Base-by-base conservation (phyloP, 2,888 invertebrate species). In the Drosophila melanocephala region DNA sequence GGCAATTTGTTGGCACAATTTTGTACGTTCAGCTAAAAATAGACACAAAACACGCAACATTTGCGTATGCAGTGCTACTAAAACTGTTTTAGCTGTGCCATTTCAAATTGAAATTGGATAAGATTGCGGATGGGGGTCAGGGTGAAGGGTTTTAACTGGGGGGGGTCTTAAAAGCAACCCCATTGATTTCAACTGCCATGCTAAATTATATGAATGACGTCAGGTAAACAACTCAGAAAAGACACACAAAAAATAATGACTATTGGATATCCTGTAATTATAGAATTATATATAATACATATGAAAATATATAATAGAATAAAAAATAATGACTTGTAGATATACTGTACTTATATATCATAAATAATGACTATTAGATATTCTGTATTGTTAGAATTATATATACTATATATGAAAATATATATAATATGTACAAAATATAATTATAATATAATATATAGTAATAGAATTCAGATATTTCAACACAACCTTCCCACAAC, bases 11-110 rank as follows among this genome's bases (percentile, higher is more conserved):
- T 64, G 39, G 58, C 50, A 37, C 64, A 30, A 60, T 57, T 47
- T 52, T 28, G 51, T 44, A 42, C 22, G 39, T 53, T 58, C 14
- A 37, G 16, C 79, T 77, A 78, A 51, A 81, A 77, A 81, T 79
- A 81, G 57, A 60, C 22, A n/a, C 42, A 16, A 14, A 2, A 30
- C 82, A 58, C 42, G 72, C 75, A 50, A 75, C 26, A 37, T 26
- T 57, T 10, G 16, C 52, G 53, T 10, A 19, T 55, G 72, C 56
- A 66, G 22, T 60, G 60, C 39, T 14, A 19, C 33, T 19, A n/a
- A 71, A 81, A 81, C 57, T 67, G n/a, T 58, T 35, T 28, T 7
- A 35, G 33, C 52, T 53, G 56, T 30, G 57, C 14, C 19, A 56
- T 22, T 42, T 62, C n/a, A 3, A 37, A 52, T 39, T 32, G n/a